phyloP scores from a whole-genome alignment of 2,888 invertebrate genomes.

The Trichogramma dendrolimi region DNA sequence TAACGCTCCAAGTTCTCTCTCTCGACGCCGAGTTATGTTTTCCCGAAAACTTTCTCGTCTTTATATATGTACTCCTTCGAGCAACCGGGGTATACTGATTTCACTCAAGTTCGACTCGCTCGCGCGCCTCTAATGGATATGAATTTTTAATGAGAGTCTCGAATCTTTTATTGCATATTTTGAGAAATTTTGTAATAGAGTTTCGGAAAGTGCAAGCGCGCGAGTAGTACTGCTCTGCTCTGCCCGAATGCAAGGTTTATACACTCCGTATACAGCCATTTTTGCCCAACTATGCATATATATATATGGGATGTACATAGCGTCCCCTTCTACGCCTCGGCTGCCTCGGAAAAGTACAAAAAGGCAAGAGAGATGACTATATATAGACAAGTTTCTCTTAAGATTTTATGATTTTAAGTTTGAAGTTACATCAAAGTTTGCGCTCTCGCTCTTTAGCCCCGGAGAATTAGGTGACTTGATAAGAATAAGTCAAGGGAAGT shows the following conservation, averaged over 20 bases:
- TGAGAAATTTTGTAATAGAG: slow-evolving; percentile 23
- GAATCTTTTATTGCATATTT: slow-evolving; percentile 26
- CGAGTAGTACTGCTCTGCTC: background rate
- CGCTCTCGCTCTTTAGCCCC: too few relatives aligned
- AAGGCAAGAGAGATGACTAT: too few relatives aligned
- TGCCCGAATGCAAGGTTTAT: too few relatives aligned
- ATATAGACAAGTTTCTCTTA: slow-evolving; percentile 13
- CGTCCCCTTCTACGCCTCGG: too few relatives aligned
- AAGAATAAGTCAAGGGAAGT: background rate
- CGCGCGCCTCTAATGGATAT: slow-evolving; percentile 3
- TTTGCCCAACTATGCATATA: too few relatives aligned
- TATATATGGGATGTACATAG: too few relatives aligned
- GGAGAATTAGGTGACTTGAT: slow-evolving; percentile 10
- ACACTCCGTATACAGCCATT: too few relatives aligned
- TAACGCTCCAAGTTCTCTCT: background rate
- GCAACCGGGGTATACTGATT: background rate
- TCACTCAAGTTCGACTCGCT: slow-evolving; percentile 3
- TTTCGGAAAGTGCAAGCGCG: slow-evolving; percentile 13
- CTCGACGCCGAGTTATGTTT: slow-evolving; percentile 12
- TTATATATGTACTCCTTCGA: background rate
- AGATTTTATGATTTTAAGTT: slow-evolving; percentile 20
- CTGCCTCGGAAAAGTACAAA: background rate
- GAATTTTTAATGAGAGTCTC: slow-evolving; percentile 21
- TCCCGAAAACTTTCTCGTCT: background rate
- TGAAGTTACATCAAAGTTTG: slow-evolving; percentile 17